Conservation (phyloP, 2,113 vertebrate genomes). For the human region GRCh38 chr3:89085501-89086000, state of each 20-base stretch:
- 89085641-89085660: not conserved
- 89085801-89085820: not conserved
- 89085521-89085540: not conserved
- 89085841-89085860: not conserved
- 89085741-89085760: not conserved
- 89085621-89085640: not conserved
- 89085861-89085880: not conserved
- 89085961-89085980: not conserved
- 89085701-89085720: not conserved
- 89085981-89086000: not conserved
- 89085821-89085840: not conserved
- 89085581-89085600: not conserved
- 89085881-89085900: not conserved
- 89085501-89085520: not conserved
- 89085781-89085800: not conserved
- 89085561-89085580: not conserved
- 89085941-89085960: not conserved
- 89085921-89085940: not conserved
- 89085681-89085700: not conserved
- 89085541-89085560: fast-evolving
- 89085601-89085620: not conserved
- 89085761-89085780: not conserved
- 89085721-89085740: not conserved
- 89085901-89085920: not conserved
- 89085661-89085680: not conserved